Base-by-base conservation (phyloP, 2,797 vertebrate species). In the Dendrocincla tyrannina region DNA sequence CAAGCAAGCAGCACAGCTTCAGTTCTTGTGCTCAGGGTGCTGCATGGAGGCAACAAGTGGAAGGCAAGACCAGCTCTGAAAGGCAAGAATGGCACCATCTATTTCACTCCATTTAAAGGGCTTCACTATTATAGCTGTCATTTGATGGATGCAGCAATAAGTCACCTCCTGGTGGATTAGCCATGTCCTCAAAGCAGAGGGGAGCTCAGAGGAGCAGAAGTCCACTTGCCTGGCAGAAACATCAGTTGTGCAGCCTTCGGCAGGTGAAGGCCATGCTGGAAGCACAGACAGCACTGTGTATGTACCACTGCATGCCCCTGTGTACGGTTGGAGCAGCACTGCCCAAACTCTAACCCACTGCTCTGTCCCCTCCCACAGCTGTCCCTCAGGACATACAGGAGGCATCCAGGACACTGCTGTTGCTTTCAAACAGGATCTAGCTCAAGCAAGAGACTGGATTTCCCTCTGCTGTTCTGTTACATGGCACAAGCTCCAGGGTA, bases 401-500 rank as follows among this genome's bases (percentile, higher is more conserved):
- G 16, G 24, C 11, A 44, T 78, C 47, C 58, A 85, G 37, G 32
- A 55, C 13, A 41, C 14, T 0, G 0, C 16, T 60, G 19, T 46
- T 76, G 23, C 32, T 63, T 79, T 64, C 37, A 68, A 47, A 85
- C 3, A 23, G 60, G 28, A 14, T 74, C 52, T 60, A 64, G 16
- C 19, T 39, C 35, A n/a, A 58, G 16, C 35, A 5, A 91, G 18
- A 75, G 24, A 50, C 17, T 63, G 53, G 11, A 42, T 72, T 85
- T 82, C 32, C 19, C 28, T 55, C 64, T 67, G n/a, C 30, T 78
- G 12, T 44, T 60, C n/a, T 69, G 14, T 74, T 69, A 78, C 27
- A 22, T 42, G 4, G 15, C 41, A 53, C 6, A 7, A n/a, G 7
- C 5, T 58, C 12, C 47, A 39, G 33, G 37, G 32, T 10, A 85